Evolutionary conservation across 1,140 invertebrate species (phyloP), one percentile per base, ranked within the genome.

Genomic region (Aleiodes sp.): DNA sequence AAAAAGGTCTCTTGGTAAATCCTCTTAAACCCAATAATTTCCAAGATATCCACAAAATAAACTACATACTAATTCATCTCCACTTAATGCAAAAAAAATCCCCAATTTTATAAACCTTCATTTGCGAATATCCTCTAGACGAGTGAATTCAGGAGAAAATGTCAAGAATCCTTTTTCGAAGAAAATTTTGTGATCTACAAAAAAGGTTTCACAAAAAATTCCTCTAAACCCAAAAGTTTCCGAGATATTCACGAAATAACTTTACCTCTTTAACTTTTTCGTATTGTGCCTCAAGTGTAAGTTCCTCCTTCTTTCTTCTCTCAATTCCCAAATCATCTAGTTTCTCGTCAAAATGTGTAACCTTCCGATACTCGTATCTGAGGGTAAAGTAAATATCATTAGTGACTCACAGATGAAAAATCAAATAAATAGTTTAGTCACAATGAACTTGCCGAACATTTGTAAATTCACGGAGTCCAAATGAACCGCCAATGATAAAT

Each of bases 251-350:
- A 10, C 10, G 21, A 35, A 63, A 26, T 56, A 9, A 16, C 28
- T 69, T 72, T 78, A 87, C 86, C 70, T 88, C 79, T 80, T 92
- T 87, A 21, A 93, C 86, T 85, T 91, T 91, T 75, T 94, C 90
- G 86, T 90, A 94, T 75, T 91, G 89, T 12, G 85, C 82, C 85
- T 94, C 93, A 70, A 94, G 76, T 0, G 91, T 92, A 1, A 91
- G 88, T 81, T 93, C 89, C 68, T 87, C 87, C 0, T 86, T 81
- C 79, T 89, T 88, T 73, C 91, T 92, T 86, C 92, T 88, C 73
- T 85, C 73, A 26, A 94, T 84, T 7, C 92, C 92, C 76, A 83
- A 77, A 79, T 91, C 89, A 72, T 90, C 85, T 31, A 89, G 84
- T 80, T 93, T 89, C 62, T 91, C 89, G 43, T 87, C 88, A 31